phyloP scores from a whole-genome alignment of 2,888 invertebrate species.

The Arge pagana region DNA sequence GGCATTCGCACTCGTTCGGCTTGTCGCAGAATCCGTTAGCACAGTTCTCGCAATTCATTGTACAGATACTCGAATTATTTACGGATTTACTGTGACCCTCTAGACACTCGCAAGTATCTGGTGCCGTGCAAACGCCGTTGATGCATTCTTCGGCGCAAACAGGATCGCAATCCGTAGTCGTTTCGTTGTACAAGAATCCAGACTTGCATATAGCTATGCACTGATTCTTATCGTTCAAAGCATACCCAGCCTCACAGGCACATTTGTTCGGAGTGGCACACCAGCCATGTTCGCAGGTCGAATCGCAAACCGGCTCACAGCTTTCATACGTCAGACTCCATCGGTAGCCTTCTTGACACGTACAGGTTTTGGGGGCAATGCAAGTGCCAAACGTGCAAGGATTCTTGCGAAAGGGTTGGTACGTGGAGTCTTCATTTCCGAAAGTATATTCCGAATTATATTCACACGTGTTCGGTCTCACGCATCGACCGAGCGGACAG shows the following conservation, averaged over 20 bases:
- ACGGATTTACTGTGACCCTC: conserved; percentile 29
- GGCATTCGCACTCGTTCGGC: conserved; percentile 26
- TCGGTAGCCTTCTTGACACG: not conserved
- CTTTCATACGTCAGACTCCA: not conserved
- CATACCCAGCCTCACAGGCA: conserved; percentile 31
- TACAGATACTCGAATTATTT: conserved; percentile 28
- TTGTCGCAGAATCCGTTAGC: conserved; percentile 37
- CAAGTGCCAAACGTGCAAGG: conserved; percentile 25
- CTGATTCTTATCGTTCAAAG: conserved; percentile 7
- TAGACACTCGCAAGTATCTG: conserved; percentile 50
- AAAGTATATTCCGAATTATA: not conserved
- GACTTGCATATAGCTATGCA: conserved; percentile 39
- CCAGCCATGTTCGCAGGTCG: conserved; percentile 13
- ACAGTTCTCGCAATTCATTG: conserved; percentile 51
- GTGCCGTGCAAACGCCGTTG: conserved; percentile 28
- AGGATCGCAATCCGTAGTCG: conserved; percentile 31
- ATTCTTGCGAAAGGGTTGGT: conserved; percentile 26
- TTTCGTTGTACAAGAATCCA: conserved; percentile 20
- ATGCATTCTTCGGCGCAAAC: conserved; percentile 31
- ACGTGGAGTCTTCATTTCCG: not conserved
- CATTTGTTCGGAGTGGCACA: conserved; percentile 24
- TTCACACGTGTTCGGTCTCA: not conserved
- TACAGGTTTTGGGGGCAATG: conserved; percentile 19
- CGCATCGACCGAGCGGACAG: not conserved
- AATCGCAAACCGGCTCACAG: conserved; percentile 17